Evolutionary conservation across 2,113 vertebrate genomes (phyloP), one percentile per base, ranked within the genome.

Genomic region (Galeopterus variegatus): DNA sequence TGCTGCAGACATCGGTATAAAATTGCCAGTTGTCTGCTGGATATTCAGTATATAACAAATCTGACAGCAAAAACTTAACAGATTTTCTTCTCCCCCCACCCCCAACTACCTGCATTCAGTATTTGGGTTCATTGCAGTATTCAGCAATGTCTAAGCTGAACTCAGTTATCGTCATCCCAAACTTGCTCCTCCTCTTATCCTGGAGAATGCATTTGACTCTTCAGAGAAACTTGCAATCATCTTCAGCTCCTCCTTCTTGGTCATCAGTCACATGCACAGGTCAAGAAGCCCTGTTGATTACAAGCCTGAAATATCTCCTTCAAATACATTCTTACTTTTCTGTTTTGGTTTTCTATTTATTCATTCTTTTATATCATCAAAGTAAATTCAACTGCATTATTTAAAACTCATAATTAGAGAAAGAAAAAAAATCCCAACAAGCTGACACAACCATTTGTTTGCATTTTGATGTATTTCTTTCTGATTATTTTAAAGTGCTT

Each of bases 391-490:
- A 92, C 41, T 45, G 80, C 2, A 75, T 67, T 28, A 92, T 81
- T 70, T 94, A 85, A 93, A 88, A 77, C 18, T 89, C 26, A 69
- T 73, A 50, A 67, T 82, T 56, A 95, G 24, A 95, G 45, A 36
- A 81, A 87, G 33, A 70, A 91, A 97, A 94, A 92, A 92, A 65
- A 70, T 26, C 60, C 17, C 11, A 79, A 12, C 31, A 93, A 91
- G 11, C 41, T 73, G 8, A 95, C 12, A 67, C 12, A 90, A 75
- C 36, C n/a, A 62, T 73, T 83, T 88, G 28, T 95, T 82, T 82
- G 72, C 15, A 36, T 82, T 81, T 91, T 41, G 50, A n/a, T 91
- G 2, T 75, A 88, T 94, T 87, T 83, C 76, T 65, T 41, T 77
- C 28, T 56, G 54, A 36, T 75, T 64, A 69, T 91, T 75, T 90